Conservation (phyloP, 2,113 vertebrate genomes). For the Ochotona curzoniae region DNA sequence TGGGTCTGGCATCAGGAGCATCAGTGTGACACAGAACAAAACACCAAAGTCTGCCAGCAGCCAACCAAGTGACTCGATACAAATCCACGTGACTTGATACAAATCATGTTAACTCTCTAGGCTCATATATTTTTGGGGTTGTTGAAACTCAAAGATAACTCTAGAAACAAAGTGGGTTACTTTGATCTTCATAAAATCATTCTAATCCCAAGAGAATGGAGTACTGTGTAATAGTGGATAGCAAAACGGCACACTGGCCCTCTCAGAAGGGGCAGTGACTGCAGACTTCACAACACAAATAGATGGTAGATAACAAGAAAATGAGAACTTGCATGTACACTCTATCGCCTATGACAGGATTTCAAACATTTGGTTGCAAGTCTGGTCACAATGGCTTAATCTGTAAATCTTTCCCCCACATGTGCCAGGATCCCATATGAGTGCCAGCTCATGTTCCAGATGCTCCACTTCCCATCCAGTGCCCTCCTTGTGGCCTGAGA, state of each 20-base stretch:
- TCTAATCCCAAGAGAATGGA: background rate
- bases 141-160: conserved; percentile 22
- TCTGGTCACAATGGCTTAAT: too few species aligned
- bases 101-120: conserved; percentile 39
- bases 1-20: background rate
- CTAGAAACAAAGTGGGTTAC: background rate
- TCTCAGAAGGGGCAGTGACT: background rate
- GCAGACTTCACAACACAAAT: background rate
- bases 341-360: background rate
- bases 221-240: background rate
- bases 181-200: background rate
- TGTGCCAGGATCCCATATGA: too few species aligned
- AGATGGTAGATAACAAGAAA: background rate
- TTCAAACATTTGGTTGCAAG: background rate
- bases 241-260: conserved; percentile 26
- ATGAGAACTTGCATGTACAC: background rate
- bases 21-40: background rate
- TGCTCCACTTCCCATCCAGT: too few species aligned
- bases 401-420: too few species aligned
- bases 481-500: too few species aligned
- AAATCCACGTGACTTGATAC: background rate
- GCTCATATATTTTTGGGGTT: background rate
- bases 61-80: background rate
- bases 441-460: too few species aligned
- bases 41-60: background rate